Base-by-base conservation (phyloP, 2,888 invertebrate species). In the Trichogramma evanescens region DNA sequence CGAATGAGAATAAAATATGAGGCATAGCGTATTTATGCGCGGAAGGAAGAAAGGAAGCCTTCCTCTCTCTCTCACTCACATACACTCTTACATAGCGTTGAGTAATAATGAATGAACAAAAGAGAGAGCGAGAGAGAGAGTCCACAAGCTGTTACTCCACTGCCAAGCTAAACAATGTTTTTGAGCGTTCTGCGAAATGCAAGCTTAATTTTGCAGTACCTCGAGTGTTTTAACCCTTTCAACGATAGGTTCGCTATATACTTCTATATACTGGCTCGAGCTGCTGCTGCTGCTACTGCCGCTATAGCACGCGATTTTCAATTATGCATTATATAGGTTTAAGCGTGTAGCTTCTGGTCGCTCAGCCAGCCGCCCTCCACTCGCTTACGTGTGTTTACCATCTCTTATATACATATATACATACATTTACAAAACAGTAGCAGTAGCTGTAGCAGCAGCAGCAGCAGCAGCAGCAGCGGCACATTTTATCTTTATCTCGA, bases 181-280 rank as follows among this genome's bases (percentile, higher is more conserved):
- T 69, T 71, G 69, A 72, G 71, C 69, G 26, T 26, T 26, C 68
- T 67, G 68, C 68, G 69, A 72, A 70, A 71, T 69, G 72, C 68
- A 65, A 65, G 54, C 73, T 74, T 71, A 74, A 74, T 70, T 72
- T 75, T 75, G 65, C 70, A 70, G 60, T 62, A 51, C 65, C 66
- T 66, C 67, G 71, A 67, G 69, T 72, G 70, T 72, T 72, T 71
- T 70, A 72, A 72, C 69, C 72, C 72, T 70, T 73, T 71, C 59
- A 61, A 51, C 58, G 62, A 62, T 55, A 59, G 56, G 58, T 64
- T 56, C 63, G 44, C 52, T 63, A 57, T n/a, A n/a, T 45, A n/a
- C 45, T 45, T n/a, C 45, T 45, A 8, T 9, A n/a, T 45, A n/a
- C 45, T 8, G 9, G 9, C 8, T 45, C 8, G 8, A 45, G 9